phyloP scores from a whole-genome alignment of 2,888 invertebrate species.

The Lacanobia oleracea region DNA sequence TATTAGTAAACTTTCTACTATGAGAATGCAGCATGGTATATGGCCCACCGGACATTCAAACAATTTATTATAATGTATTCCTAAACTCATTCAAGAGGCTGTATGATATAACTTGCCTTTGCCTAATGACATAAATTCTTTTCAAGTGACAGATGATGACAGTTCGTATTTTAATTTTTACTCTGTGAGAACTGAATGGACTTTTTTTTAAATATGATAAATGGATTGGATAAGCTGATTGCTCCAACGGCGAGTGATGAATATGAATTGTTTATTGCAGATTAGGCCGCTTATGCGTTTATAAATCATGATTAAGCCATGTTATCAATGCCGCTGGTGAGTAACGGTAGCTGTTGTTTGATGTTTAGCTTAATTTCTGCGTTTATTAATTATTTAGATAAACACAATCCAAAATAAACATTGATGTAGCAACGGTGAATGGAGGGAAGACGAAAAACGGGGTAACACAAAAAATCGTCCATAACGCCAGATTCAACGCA shows the following conservation, averaged over 20 bases:
- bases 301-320: constrained; percentile 39
- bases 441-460: no score
- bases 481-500: no score
- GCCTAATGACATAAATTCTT: constrained; percentile 34
- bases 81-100: constrained; percentile 43
- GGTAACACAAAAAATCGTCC: no score
- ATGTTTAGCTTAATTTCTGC: not conserved
- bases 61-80: constrained; percentile 61
- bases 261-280: constrained; percentile 37
- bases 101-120: constrained; percentile 57
- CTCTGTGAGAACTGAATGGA: constrained; percentile 28
- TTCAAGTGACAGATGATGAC: constrained; percentile 39
- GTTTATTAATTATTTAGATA: not conserved
- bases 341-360: constrained; percentile 21
- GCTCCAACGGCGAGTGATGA: constrained; percentile 11
- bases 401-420: no score
- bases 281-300: constrained; percentile 19
- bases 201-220: constrained; percentile 8
- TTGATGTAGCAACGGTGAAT: no score
- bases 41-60: constrained; percentile 15
- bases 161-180: constrained; percentile 22
- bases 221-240: constrained; percentile 38
- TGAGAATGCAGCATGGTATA: constrained; percentile 19
- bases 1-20: constrained; percentile 60
- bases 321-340: constrained; percentile 22